Evolutionary conservation across 2,113 vertebrate species (phyloP), one percentile per base, ranked within the genome.

Genomic region (Clarias batrachus): DNA sequence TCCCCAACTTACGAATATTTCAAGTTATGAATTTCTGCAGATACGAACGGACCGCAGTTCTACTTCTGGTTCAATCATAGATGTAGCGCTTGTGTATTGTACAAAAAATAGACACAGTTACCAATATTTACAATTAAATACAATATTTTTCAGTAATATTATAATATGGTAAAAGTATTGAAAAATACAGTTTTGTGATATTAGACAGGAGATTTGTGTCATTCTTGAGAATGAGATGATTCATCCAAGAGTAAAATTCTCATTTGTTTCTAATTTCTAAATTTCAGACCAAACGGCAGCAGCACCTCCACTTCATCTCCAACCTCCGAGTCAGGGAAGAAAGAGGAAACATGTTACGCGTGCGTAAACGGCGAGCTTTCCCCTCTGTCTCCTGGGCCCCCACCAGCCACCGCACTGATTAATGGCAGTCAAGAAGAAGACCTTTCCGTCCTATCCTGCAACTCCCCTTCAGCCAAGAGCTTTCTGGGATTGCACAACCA

Each of bases 401-500:
- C 93, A 87, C 60, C 87, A 86, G 17, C 76, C 33, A 59, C 48
- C 16, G 27, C 77, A 74, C 16, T 88, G 63, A 85, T 95, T 68
- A 95, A 95, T 48, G 95, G 95, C 52, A 94, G 92, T 13, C 91
- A 93, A 85, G 95, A 95, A 84, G 87, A 89, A 86, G 86, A 84
- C 65, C 74, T 88, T 86, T 86, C 85, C 21, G 73, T 57, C 91
- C 0, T 91, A 88, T 85, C 96, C 88, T 62, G 85, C 17, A 89
- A 91, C 25, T 91, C 94, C 88, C 97, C 96, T 0, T 88, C 96
- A 11, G 95, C 96, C 0, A 94, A 96, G 76, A 98, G 97, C 91
- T 97, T 97, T 93, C 95, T 99, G 87, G 97, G 97, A 89, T 97
- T 97, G 95, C 96, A 94, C 81, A 95, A 96, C 0, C 95, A 97